Evolutionary conservation across 1,140 invertebrate species (phyloP).

Genomic region (Drosophila melanica): DNA sequence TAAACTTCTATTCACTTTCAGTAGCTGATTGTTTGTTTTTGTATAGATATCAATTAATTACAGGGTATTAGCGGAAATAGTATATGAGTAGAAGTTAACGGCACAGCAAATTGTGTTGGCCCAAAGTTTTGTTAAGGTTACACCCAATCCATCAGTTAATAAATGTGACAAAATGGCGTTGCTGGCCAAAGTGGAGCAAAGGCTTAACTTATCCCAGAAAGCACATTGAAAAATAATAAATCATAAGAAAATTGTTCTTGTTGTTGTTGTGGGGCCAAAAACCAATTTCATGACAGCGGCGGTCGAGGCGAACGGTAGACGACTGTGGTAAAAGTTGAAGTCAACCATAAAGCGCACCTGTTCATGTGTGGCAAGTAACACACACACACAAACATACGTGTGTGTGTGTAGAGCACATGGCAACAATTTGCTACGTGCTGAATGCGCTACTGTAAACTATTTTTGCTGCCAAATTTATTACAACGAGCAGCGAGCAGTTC

Average conservation of each 20-base stretch:
- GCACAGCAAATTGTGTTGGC: conserved; percentile 13
- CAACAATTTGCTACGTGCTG: conserved; percentile 72
- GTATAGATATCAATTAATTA: not conserved
- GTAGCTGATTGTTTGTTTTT: not conserved
- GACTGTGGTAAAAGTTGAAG: conserved; percentile 59
- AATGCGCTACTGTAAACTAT: conserved; percentile 67
- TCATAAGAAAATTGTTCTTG: conserved; percentile 51
- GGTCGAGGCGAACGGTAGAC: conserved; percentile 8
- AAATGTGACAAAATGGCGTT: conserved; percentile 64
- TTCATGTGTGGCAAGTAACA: conserved; percentile 42
- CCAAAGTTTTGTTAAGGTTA: conserved; percentile 37
- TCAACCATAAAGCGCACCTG: conserved; percentile 75
- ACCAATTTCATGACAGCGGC: conserved; percentile 53
- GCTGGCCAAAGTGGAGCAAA: conserved; percentile 14
- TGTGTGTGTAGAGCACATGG: conserved; percentile 27
- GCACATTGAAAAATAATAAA: conserved; percentile 79
- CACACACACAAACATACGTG: conserved; percentile 20
- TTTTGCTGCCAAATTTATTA: conserved; percentile 62
- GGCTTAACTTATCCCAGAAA: conserved; percentile 35
- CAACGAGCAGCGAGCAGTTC: conserved; percentile 30
- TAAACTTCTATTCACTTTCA: not conserved
- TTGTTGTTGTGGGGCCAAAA: conserved; percentile 40
- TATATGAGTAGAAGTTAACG: conserved; percentile 1
- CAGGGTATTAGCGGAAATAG: conserved; percentile 8
- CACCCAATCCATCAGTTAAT: conserved; percentile 76